Percentiles rank a stretch among this genome's conserved stretches.
Evolutionary conservation across 1,140 invertebrate genomes (phyloP).

Genomic region (Drosophila guanche): DNA sequence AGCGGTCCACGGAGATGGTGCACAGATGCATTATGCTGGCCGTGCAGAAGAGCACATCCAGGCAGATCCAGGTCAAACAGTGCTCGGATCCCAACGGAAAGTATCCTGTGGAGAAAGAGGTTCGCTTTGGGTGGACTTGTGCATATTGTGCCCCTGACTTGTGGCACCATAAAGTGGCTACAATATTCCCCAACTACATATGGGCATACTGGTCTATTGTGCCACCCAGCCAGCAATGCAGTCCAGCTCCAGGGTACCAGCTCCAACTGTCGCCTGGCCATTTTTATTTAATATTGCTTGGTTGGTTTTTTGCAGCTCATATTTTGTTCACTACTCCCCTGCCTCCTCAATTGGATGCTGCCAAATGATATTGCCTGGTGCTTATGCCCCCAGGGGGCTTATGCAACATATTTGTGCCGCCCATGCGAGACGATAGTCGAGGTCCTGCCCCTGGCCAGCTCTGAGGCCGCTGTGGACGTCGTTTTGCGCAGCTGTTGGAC

Average conservation of each 20-base stretch:
- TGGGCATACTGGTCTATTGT: no score
- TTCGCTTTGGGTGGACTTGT: constrained; percentile 12
- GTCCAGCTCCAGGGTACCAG: constrained; percentile 1
- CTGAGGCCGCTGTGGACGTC: constrained; percentile 23
- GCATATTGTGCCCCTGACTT: constrained; percentile 41
- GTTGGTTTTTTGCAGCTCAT: constrained; percentile 19
- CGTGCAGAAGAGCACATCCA: constrained; percentile 97
- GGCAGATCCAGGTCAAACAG: constrained; percentile 93
- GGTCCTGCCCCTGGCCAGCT: neutral
- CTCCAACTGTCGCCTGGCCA: constrained; percentile 57
- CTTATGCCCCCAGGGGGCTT: constrained; percentile 34
- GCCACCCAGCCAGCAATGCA: constrained; percentile 42
- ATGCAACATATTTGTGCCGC: constrained; percentile 61
- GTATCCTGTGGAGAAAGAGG: constrained; percentile 87
- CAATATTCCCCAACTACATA: constrained; percentile 54
- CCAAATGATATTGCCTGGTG: constrained; percentile 44
- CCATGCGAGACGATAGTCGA: constrained; percentile 41
- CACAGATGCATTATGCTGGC: constrained; percentile 98
- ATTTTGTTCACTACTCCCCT: constrained; percentile 20
- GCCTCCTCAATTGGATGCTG: constrained; percentile 19
- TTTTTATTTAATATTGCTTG: constrained; percentile 60
- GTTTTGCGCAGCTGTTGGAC: constrained; percentile 75
- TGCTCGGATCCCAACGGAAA: constrained; percentile 92
- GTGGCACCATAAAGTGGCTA: constrained; percentile 44
- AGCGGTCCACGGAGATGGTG: constrained; percentile 97